Evolutionary conservation across 1,140 invertebrate genomes (phyloP), one percentile per base, ranked within the genome.

Genomic region (Anadara kagoshimensis): DNA sequence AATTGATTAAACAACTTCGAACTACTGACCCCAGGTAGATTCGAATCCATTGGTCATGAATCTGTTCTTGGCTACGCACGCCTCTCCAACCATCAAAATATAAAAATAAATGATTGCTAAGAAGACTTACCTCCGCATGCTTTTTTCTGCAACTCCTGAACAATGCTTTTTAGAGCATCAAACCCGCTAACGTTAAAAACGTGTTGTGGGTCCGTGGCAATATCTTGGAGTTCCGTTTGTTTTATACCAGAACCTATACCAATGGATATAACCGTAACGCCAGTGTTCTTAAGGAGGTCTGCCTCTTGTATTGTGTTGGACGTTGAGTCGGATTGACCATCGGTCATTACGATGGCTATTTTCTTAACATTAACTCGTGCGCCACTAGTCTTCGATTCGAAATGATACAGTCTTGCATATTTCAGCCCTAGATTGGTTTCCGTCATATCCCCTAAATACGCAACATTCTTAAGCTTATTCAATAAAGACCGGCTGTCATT

Each of bases 161-260:
- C 18, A 16, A 83, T 75, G 16, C 54, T 58, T 14, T 77, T 59
- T 18, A 83, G 67, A 22, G 63, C 68, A 53, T 80, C 76, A 66
- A 83, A 83, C 20, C 63, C 68, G 10, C 18, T 53, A 12, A 75
- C 78, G 20, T 53, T 44, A 18, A 78, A 72, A 7, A 73, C 74
- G 53, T 83, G 79, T 16, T 69, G 36, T 11, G 53, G 16, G 43
- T 82, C 77, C 12, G 72, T 70, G 41, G 82, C 82, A 26, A 84
- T 82, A 11, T n/a, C 47, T 41, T 66, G 36, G 14, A 83, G 59
- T 67, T 83, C 81, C 5, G 54, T 51, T 47, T 58, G 45, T 43
- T 54, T 45, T 8, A 80, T 69, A 45, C 56, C 64, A 12, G 49
- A 53, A 18, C 80, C 80, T 36, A 81, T 73, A 26, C 80, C 80